Evolutionary conservation across 2,113 vertebrate species (phyloP).

Genomic region (Meleagris gallopavo): DNA sequence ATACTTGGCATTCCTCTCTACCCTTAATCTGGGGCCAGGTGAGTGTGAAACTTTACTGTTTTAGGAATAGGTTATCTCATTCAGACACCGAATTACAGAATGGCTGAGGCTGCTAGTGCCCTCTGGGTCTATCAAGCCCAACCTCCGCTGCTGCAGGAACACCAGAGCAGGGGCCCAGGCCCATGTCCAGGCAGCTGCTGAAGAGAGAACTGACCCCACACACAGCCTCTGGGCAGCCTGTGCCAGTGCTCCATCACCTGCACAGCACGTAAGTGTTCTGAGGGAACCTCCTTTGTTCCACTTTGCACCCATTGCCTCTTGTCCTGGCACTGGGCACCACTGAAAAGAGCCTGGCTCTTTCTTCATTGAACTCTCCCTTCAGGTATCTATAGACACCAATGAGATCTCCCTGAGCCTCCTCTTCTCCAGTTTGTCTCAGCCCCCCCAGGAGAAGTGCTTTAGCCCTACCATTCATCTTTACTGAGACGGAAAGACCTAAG

Average conservation of each 20-base stretch:
- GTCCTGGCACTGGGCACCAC: background rate
- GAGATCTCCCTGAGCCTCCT: background rate
- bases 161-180: background rate
- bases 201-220: background rate
- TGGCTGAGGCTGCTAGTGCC: background rate
- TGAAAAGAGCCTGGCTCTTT: background rate
- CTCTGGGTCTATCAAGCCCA: background rate
- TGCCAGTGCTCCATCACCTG: background rate
- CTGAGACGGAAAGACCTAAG: background rate
- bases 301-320: background rate
- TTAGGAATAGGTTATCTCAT: background rate
- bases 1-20: background rate
- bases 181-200: background rate
- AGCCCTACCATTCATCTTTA: background rate
- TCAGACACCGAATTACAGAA: background rate
- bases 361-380: background rate
- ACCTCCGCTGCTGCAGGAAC: background rate
- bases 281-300: background rate
- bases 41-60: background rate
- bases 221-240: background rate
- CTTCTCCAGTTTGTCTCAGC: background rate
- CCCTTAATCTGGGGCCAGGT: accelerated
- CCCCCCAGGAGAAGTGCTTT: background rate
- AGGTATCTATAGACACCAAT: background rate
- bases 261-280: background rate